These are phyloP conservation scores for Pseudoatta argentina DNA, from an alignment of 1,140 invertebrate genomes.

Conservation along the genomic window DNA sequence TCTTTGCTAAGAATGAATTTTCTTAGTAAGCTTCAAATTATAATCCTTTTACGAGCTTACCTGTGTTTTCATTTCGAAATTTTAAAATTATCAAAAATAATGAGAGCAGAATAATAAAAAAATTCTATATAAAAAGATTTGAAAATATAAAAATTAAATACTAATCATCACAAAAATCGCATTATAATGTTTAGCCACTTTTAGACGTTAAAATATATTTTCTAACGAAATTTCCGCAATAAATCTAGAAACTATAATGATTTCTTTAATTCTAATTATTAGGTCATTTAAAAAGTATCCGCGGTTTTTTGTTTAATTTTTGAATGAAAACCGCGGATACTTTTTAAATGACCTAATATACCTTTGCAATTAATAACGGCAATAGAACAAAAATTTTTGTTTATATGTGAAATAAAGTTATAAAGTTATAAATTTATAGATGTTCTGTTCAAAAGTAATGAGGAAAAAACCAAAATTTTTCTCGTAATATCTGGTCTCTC, in stretches of 20 bases:
- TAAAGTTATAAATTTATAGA: not conserved
- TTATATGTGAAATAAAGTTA: not conserved
- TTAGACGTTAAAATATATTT: not conserved
- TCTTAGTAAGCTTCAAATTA: not conserved
- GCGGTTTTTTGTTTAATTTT: no score
- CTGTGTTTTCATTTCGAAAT: conserved; percentile 5
- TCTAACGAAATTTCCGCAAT: not conserved
- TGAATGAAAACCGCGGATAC: no score
- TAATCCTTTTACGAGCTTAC: not conserved
- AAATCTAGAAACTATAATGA: not conserved
- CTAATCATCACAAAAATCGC: not conserved
- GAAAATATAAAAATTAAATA: not conserved
- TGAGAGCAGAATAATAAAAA: not conserved
- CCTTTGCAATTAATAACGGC: not conserved
- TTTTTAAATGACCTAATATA: no score
- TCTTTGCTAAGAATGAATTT: not conserved
- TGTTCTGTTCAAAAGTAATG: not conserved
- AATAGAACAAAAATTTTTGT: not conserved
- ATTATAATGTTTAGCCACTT: not conserved
- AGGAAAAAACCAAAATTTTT: not conserved
- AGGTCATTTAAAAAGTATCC: no score
- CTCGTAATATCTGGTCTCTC: not conserved
- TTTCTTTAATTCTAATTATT: not conserved
- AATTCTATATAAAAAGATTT: not conserved
- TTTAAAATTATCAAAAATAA: conserved; percentile 1